Evolutionary conservation across 2,888 invertebrate genomes (phyloP), one percentile per base, ranked within the genome.

Genomic region (Auanema sp.): DNA sequence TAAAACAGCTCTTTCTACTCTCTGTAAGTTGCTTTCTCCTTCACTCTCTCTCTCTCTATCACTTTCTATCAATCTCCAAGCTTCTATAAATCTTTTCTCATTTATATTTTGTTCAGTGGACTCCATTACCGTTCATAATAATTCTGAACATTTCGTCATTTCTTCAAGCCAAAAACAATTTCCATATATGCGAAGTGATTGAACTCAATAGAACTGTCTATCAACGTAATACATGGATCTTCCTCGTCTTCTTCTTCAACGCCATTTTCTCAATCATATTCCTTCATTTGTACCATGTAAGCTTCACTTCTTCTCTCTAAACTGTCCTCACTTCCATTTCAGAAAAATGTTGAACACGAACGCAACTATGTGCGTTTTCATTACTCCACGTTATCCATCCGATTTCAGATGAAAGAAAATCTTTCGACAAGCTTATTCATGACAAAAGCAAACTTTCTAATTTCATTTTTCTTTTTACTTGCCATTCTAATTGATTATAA

Each of bases 341-440:
- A 69, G 69, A 49, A 40, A 42, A 69, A 69, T 60, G 56, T 57
- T 21, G 11, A 14, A 16, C 25, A 58, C 33, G 69, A 69, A 49
- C 51, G 24, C 11, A 60, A 71, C 16, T 65, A 57, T n/a, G 64
- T 71, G 11, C 21, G 41, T 42, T 58, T 62, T 21, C 50, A 66
- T 44, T 66, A 66, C 44, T 58, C 66, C 12, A 63, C 66, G 16
- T 54, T 66, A 12, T 66, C 66, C 25, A 64, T 62, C 5, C 65
- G 71, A 8, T 71, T 63, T 24, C 71, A 71, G 51, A 64, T 71
- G 50, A 59, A 67, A n/a, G 71, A 71, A 54, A 71, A 71, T 50
- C 43, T 67, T 5, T 21, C 49, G 12, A 71, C 71, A 11, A 69
- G 71, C 23, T 58, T 62, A 4, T 63, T 71, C 12, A 11, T 60